Evolutionary conservation across 1,140 invertebrate species (phyloP), one percentile per base, ranked within the genome.

Genomic region (Mizuhopecten yessoensis): DNA sequence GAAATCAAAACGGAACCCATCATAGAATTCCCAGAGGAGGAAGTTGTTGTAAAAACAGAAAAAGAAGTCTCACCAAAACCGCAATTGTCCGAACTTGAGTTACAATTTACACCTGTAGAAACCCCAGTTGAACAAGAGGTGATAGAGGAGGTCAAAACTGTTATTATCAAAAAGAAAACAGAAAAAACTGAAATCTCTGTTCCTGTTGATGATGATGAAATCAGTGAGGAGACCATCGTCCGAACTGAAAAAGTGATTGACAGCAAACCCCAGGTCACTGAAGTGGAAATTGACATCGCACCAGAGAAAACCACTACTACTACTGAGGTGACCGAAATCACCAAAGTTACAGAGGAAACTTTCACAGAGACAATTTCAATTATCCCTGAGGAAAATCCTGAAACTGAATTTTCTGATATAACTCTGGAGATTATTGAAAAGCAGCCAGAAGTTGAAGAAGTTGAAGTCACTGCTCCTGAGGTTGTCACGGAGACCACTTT

Each of bases 381-480:
- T 75, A 75, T 90, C 86, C 34, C 90, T 5, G 45, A 86, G 23
- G 92, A 86, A 57, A 87, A 89, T 89, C 89, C 88, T 34, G 89
- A 88, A 86, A 88, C 88, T 17, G 90, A 89, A 88, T 42, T 86
- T 29, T 49, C 87, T 57, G 89, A 92, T 86, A 89, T 88, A 29
- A 39, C 87, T 39, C 45, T 45, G 13, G 88, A 92, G 23, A n/a
- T 86, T 23, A 15, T n/a, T 15, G 91, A 89, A 33, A 23, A 90
- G 87, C 88, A 75, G 88, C 88, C 86, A 34, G 87, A 89, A 57
- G 33, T 39, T 33, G 57, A 34, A 45, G 92, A 91, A 20, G 39
- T 87, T 34, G 89, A 91, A 90, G 33, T 88, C 2, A 39, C 92
- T 86, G 90, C 90, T 87, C 90, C 90, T 20, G 86, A 75, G 49